Base-by-base conservation (phyloP, 1,140 invertebrate species). In the Portunus trituberculatus region DNA sequence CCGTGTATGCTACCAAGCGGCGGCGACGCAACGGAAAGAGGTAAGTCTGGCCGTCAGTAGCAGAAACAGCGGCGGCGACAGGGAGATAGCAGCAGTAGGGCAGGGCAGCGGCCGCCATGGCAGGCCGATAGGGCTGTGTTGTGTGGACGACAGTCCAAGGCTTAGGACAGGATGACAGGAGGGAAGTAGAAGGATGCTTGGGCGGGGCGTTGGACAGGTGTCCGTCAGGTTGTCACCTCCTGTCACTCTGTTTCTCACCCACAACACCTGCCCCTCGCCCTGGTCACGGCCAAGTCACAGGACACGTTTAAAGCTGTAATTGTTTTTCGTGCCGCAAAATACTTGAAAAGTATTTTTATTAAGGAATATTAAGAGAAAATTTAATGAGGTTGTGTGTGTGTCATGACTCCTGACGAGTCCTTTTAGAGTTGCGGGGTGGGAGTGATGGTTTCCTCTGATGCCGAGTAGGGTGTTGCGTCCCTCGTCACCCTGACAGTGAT, bases 1-100 rank as follows among this genome's bases (percentile, higher is more conserved):
- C 94, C 31, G 94, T 95, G 48, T 95, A 95, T 86, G 94, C 94
- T 25, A 95, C 94, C 84, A 95, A 95, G 84, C 83, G 94, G 20
- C 82, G 94, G 46, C 94, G 94, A 76, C 94, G 94, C 94, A 95
- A 95, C 84, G 94, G 94, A n/a, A 95, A 95, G 46, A 95, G 94
- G 94, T 95, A 88, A 95, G 91, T 12, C 12, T 45, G 7, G 7
- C 39, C 45, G n/a, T 91, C 48, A 48, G 89, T 20, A 4, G 12
- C 6, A 29, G 8, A 28, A n/a, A 25, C 84, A 32, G 31, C 39
- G n/a, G 84, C 39, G 29, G 84, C 31, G 12, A 10, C 84, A 31
- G 7, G 28, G 12, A 32, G 31, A 8, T 76, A 20, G 6, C n/a
- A 76, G 67, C 6, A 76, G 67, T n/a, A 76, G 20, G 20, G 25